Base-by-base conservation (phyloP, 2,888 invertebrate genomes). In the Lumbricus terrestris region DNA sequence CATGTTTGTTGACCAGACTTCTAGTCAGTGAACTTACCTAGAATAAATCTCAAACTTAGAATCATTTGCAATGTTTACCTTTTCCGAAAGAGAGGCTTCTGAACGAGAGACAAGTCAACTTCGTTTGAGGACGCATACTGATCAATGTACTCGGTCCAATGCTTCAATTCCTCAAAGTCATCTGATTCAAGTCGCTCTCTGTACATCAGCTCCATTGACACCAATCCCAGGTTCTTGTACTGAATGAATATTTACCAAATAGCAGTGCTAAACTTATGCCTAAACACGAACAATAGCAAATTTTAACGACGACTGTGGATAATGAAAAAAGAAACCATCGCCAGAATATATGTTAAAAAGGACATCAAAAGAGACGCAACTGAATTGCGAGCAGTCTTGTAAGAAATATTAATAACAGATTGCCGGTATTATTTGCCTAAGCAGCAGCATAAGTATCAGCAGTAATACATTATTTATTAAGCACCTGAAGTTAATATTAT, bases 181-280 rank as follows among this genome's bases (percentile, higher is more conserved):
- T 85, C 37, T 23, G 34, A 20, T 5, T 34, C 85, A 35, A 35
- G 85, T 85, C 85, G 34, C 23, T 85, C 85, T 35, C 20, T 34
- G 37, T 85, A 85, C 85, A 85, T 85, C 85, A 85, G 85, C 85
- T 85, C 85, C 85, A 85, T 35, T 97, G 96, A 91, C 18, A 40
- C 88, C 37, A 88, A 40, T 2, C 42, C 40, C 88, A 29, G 33
- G 42, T 88, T n/a, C 88, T 47, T 42, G 47, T 47, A 88, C 40
- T 47, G 42, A 88, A 88, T 29, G 0, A 88, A 38, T 33, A 35
- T 37, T 88, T 38, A 29, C 35, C 92, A 96, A 97, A 96, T 95
- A 97, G 97, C 94, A 98, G 96, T 93, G 96, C 96, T 92, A 98
- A 97, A 95, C 98, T 98, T 95, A 98, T 38, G 5, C 5, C 88